A percentile compares a stretch with the other conserved stretches of the same genome.
These are phyloP conservation scores for Sebastolobus altivelis DNA, from an alignment of 2,797 vertebrate species.

Conservation along the genomic window DNA sequence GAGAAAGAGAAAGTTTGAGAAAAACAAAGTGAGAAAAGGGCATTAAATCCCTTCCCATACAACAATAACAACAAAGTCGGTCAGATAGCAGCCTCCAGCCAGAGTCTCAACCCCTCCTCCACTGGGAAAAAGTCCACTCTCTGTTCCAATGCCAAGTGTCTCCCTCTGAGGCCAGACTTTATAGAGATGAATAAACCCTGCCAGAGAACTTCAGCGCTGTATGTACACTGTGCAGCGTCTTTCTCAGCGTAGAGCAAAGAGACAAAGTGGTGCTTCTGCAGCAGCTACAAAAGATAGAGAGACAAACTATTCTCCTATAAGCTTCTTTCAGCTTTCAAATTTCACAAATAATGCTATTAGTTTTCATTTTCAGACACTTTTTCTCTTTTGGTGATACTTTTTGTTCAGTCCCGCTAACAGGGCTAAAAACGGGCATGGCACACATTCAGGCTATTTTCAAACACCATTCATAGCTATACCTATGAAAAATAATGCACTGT, in stretches of 20 bases:
- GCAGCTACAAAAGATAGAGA: conserved; percentile 17
- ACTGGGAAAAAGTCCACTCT: conserved; percentile 47
- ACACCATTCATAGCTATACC: neutral
- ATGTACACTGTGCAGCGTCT: conserved; percentile 27
- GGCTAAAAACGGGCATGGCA: neutral
- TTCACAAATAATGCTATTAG: conserved; percentile 17
- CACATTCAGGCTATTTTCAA: neutral
- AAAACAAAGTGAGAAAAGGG: neutral
- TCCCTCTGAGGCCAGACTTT: conserved; percentile 57
- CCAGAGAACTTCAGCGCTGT: conserved; percentile 32
- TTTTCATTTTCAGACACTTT: neutral
- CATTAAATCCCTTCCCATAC: conserved; percentile 18
- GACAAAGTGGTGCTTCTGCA: conserved; percentile 15
- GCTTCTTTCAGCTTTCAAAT: conserved; percentile 20
- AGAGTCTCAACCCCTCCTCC: conserved; percentile 20
- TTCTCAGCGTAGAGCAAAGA: conserved; percentile 28
- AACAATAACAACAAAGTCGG: conserved; percentile 26
- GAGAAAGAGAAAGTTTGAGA: neutral
- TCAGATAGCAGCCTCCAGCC: conserved; percentile 39
- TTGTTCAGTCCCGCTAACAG: neutral
- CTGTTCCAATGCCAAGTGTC: conserved; percentile 61
- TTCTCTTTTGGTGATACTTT: neutral
- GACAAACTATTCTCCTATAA: conserved; percentile 19
- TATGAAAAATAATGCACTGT: neutral
- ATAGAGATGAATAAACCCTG: conserved; percentile 55